Evolutionary conservation across 2,113 vertebrate species (phyloP).

Genomic region (Chionis minor): DNA sequence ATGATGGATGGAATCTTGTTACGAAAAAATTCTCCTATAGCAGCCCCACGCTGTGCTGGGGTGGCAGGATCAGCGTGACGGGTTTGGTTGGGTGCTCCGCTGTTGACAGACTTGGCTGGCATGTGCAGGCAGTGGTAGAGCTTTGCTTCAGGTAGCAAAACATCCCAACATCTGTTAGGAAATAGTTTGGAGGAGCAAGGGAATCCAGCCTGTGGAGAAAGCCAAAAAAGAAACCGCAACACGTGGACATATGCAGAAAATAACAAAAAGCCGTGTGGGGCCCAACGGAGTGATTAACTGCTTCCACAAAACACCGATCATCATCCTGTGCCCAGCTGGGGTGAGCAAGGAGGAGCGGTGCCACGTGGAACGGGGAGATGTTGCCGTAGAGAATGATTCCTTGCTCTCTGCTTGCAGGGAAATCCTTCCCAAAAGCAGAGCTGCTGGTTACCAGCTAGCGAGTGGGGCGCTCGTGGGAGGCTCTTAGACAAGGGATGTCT

Average conservation of each 20-base stretch:
- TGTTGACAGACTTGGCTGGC: not conserved
- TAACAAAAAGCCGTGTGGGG: not conserved
- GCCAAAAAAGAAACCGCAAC: not conserved
- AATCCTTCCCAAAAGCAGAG: not conserved
- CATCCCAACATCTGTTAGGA: not conserved
- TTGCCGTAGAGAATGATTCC: not conserved
- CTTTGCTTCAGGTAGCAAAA: constrained; percentile 9
- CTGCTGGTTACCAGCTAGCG: rapidly evolving
- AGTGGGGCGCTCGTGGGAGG: rapidly evolving
- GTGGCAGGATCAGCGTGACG: not conserved
- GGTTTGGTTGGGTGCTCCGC: not conserved
- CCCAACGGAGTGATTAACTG: not conserved
- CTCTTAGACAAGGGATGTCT: rapidly evolving
- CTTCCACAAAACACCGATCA: not conserved
- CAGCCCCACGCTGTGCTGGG: not conserved
- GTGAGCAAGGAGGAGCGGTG: not conserved
- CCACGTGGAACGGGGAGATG: rapidly evolving
- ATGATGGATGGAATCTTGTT: not conserved
- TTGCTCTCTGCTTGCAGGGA: not conserved
- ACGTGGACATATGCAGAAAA: not conserved
- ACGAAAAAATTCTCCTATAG: not conserved
- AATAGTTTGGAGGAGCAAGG: not conserved
- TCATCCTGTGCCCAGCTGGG: not conserved
- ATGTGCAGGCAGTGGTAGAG: not conserved
- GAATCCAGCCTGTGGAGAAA: not conserved